Evolutionary conservation across 2,113 vertebrate species (phyloP), one percentile per base, ranked within the genome.

Genomic region (Nannobrachium achirus): DNA sequence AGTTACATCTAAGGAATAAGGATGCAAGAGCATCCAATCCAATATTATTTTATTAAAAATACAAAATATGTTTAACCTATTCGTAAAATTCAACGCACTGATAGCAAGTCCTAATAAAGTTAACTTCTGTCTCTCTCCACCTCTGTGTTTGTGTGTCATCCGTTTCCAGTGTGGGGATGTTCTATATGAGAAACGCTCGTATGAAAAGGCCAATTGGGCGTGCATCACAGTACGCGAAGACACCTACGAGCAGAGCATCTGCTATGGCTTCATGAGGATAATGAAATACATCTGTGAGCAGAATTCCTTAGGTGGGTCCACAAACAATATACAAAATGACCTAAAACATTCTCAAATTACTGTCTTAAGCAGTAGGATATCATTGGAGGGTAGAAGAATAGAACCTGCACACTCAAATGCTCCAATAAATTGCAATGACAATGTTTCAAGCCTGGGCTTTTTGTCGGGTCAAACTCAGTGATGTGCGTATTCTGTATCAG

Each of bases 251-350:
- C 95, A 97, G 86, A 96, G 95, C 87, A 95, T 94, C 83, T 95
- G 95, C 87, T 93, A 95, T 0, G 95, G 95, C 0, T 97, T 97
- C 74, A 97, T 96, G 96, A 95, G 89, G 89, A 90, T 97, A 70
- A 96, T 97, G 96, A 94, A 83, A 88, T 97, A 95, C 87, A 97
- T 97, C 65, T 97, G 95, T 40, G 90, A 96, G 77, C 93, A 96
- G 81, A 96, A 97, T 66, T 89, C 95, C 61, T 81, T 87, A 86
- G 94, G 95, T 96, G 84, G 90, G 5, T 64, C 49, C 5, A 18
- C 53, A 33, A 33, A 33, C 25, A 4, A 33, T 33, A 33, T n/a
- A n/a, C n/a, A n/a, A n/a, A n/a, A n/a, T n/a, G n/a, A n/a, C 25
- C 25, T 3, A 33, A 33, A 33, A 33, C 25, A 2, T 33, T 33